A percentile compares a stretch with the other conserved stretches of the same genome.
These are phyloP conservation scores for Drosophila mayri DNA, from an alignment of 1,140 invertebrate species.

Conservation along the genomic window DNA sequence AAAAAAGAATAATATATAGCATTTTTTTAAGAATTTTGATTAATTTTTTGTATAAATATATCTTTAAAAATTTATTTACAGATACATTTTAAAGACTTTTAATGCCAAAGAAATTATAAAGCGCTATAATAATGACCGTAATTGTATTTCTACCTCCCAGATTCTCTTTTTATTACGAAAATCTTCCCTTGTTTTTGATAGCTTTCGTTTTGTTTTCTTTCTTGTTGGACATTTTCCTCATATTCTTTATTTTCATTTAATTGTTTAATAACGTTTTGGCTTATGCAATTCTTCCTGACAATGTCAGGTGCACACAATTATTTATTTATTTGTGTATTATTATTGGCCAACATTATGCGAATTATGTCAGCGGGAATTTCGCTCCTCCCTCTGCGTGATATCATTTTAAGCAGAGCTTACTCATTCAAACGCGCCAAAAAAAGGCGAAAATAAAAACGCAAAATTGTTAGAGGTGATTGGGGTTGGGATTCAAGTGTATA, in stretches of 20 bases:
- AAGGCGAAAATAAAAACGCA: conserved; percentile 1
- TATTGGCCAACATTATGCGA: conserved; percentile 23
- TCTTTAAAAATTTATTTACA: too few relatives aligned
- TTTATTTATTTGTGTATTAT: conserved; percentile 39
- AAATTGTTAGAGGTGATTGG: conserved; percentile 42
- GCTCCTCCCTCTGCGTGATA: conserved; percentile 51
- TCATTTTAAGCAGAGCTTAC: conserved; percentile 77
- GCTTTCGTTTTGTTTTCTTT: conserved; percentile 6
- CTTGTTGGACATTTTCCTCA: conserved; percentile 4
- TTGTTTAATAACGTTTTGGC: conserved; percentile 54
- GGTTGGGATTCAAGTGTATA: conserved; percentile 28
- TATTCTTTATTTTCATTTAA: conserved; percentile 26
- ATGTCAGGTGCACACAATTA: conserved; percentile 73
- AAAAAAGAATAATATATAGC: too few relatives aligned
- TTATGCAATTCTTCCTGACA: conserved; percentile 74
- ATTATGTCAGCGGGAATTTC: conserved; percentile 64
- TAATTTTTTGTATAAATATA: too few relatives aligned
- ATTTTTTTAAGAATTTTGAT: too few relatives aligned
- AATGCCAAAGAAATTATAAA: neutral
- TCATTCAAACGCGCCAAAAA: conserved; percentile 71
- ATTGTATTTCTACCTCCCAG: neutral
- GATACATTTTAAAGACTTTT: neutral
- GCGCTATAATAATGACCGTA: neutral
- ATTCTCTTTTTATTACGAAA: neutral
- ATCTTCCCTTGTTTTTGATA: conserved; percentile 5